Conservation (phyloP, 2,888 invertebrate species). For the Cynaeus angustus region DNA sequence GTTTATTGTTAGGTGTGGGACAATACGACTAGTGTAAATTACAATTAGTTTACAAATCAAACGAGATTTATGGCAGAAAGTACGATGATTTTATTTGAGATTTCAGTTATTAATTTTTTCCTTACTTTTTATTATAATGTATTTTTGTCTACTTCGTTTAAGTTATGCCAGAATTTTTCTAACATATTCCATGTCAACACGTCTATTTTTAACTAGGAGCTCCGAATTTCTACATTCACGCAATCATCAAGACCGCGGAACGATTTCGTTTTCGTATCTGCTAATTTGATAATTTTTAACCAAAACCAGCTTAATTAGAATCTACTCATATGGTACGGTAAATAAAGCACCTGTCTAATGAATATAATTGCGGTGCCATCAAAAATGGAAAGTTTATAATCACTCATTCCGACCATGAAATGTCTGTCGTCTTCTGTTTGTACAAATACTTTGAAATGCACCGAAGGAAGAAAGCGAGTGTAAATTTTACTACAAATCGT, state of each 20-base stretch:
- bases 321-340: conserved; percentile 32
- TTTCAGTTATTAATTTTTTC: no score
- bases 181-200: no score
- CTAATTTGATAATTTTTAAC: conserved; percentile 33
- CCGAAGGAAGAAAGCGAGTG: conserved; percentile 24
- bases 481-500: conserved; percentile 15
- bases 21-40: no score
- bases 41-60: no score
- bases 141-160: no score
- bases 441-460: conserved; percentile 15
- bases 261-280: conserved; percentile 38
- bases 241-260: conserved; percentile 37
- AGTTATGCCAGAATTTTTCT: no score
- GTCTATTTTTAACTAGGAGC: background rate
- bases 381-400: conserved; percentile 47
- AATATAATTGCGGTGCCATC: conserved; percentile 45
- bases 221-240: conserved; percentile 32
- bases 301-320: conserved; percentile 9
- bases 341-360: conserved; percentile 35
- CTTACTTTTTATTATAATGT: no score
- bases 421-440: conserved; percentile 23
- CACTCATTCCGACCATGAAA: conserved; percentile 25
- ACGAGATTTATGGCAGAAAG: no score
- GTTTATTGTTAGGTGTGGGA: no score
- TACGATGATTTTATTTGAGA: no score